Percentiles rank a stretch among this genome's conserved stretches.
phyloP scores from a whole-genome alignment of 23 tunicate species.

The Botrylloides violaceus region DNA sequence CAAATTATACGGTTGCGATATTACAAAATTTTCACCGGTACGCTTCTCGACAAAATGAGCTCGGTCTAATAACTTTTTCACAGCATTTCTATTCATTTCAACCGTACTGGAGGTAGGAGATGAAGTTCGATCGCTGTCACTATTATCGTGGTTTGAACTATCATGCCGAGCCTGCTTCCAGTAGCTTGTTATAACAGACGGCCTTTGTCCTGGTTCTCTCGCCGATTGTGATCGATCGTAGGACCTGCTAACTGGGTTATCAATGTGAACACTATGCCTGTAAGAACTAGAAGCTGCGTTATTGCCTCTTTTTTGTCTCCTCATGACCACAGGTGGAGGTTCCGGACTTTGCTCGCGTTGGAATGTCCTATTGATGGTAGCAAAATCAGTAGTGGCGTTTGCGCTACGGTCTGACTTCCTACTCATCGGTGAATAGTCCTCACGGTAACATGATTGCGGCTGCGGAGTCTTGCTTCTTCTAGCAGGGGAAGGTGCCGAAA shows the following conservation, averaged over 20 bases:
- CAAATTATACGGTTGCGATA: constrained; percentile 65
- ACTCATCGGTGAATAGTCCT: neutral
- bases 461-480: constrained; percentile 1
- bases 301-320: neutral
- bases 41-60: constrained; percentile 13
- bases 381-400: constrained; percentile 3
- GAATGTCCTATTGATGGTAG: constrained; percentile 5
- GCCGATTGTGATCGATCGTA: neutral
- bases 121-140: constrained; percentile 26
- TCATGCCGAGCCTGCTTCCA: constrained; percentile 3
- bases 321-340: constrained; percentile 38
- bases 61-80: constrained; percentile 27
- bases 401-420: neutral
- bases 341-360: constrained; percentile 61
- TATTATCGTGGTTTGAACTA: constrained; percentile 4
- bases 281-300: constrained; percentile 3
- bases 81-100: constrained; percentile 44
- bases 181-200: neutral
- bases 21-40: constrained; percentile 44
- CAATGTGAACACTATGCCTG: constrained; percentile 62
- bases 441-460: neutral
- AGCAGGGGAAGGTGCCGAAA: neutral
- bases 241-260: constrained; percentile 23
- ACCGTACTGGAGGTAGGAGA: constrained; percentile 26
- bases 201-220: neutral